Conservation (phyloP, 2,113 vertebrate species). For the Psilopsiagon aurifrons region DNA sequence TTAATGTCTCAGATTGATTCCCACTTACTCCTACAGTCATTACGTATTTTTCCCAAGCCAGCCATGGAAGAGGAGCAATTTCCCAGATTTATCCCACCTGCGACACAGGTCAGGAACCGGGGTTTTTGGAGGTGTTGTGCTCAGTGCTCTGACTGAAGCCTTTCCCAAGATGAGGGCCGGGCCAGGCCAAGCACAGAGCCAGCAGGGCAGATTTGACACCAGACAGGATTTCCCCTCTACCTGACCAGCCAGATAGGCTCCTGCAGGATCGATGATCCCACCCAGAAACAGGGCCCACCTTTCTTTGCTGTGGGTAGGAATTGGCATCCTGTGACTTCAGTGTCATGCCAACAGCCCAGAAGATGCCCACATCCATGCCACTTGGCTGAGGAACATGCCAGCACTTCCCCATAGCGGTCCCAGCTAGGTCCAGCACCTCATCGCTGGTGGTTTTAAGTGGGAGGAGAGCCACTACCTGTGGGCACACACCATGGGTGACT, state of each 20-base stretch:
- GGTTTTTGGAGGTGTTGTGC: not conserved
- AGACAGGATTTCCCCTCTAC: not conserved
- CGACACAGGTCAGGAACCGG: accelerated
- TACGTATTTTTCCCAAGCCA: not conserved
- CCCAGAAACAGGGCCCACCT: not conserved
- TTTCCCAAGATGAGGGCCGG: accelerated
- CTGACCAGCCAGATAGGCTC: not conserved
- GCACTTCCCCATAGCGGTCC: not conserved
- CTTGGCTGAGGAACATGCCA: accelerated
- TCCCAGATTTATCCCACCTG: not conserved
- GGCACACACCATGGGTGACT: accelerated
- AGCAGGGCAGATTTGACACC: accelerated
- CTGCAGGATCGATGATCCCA: not conserved
- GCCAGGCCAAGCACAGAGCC: not conserved
- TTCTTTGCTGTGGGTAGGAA: accelerated
- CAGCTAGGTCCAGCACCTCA: accelerated
- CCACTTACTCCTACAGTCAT: not conserved
- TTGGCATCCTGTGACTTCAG: accelerated
- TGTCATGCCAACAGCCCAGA: accelerated
- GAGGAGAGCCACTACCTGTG: accelerated
- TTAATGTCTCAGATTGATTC: not conserved
- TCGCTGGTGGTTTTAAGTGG: accelerated
- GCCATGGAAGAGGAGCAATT: not conserved
- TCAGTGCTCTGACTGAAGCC: not conserved
- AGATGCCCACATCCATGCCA: accelerated